Conservation (phyloP, 2,888 invertebrate species). For the Lamproptera curius region DNA sequence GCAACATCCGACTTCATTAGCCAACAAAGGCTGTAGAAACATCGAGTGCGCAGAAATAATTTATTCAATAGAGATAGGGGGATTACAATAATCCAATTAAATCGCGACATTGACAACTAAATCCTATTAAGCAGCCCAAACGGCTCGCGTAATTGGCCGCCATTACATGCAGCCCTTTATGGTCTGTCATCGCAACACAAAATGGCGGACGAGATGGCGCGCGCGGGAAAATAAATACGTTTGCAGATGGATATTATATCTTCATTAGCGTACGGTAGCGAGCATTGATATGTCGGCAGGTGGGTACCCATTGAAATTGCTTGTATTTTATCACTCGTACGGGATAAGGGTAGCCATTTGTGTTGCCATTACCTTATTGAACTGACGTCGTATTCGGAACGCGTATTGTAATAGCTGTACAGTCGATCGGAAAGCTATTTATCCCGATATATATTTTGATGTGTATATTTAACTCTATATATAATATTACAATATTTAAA, state of each 20-base stretch:
- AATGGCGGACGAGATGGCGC: conserved; percentile 52
- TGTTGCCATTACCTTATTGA: conserved; percentile 47
- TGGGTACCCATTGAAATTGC: conserved; percentile 67
- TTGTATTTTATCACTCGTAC: conserved; percentile 66
- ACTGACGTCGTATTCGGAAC: conserved; percentile 35
- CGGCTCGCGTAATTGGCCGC: conserved; percentile 65
- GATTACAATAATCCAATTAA: conserved; percentile 73
- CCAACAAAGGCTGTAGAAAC: conserved; percentile 2
- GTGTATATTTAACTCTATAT: too few relatives aligned
- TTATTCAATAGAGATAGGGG: conserved; percentile 44
- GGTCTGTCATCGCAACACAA: conserved; percentile 64
- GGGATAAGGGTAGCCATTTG: conserved; percentile 44
- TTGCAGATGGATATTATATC: conserved; percentile 74
- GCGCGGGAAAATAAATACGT: conserved; percentile 68
- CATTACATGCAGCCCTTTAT: conserved; percentile 65
- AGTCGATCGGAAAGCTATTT: too few relatives aligned
- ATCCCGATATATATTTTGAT: too few relatives aligned
- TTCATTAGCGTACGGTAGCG: conserved; percentile 68
- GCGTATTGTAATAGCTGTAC: conserved; percentile 31
- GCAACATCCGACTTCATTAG: neutral
- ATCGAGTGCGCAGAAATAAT: conserved; percentile 25
- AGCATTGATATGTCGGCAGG: conserved; percentile 73
- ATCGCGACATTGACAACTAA: conserved; percentile 70
- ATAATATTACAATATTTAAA: too few relatives aligned
- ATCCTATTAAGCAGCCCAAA: conserved; percentile 64